Evolutionary conservation across 2,113 vertebrate genomes (phyloP), one percentile per base, ranked within the genome.

Genomic region (Lipotes vexillifer): DNA sequence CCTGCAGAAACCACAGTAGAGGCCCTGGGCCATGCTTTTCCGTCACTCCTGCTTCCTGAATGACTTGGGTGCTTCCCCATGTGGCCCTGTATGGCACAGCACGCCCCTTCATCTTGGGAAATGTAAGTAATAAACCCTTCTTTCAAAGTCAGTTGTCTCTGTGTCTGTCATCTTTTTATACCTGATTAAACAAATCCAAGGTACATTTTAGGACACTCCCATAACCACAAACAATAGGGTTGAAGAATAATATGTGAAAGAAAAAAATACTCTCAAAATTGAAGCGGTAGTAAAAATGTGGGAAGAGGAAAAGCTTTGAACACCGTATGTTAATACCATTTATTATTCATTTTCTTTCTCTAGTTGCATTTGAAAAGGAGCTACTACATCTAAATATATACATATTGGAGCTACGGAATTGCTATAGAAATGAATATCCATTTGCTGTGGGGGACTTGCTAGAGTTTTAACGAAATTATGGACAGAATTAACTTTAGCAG

Each of bases 301-400:
- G 17, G 33, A 59, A 77, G 46, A 65, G 41, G 38, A 88, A 80
- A 83, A 1, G 1, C 49, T 94, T 46, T 77, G 38, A 88, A 87
- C 52, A 82, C 1, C 72, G 2, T 61, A 61, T 52, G 27, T 75
- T 80, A 55, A 84, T 77, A 68, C 20, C 52, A 85, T 89, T 68
- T 82, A 25, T 87, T 83, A 75, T 52, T 84, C 14, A 33, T 80
- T 90, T 90, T 74, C 18, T 83, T 80, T 87, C 36, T 90, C 36
- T 92, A 55, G 49, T 31, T 90, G 17, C 74, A 23, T 96, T 85
- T 91, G 49, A 85, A 92, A 91, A 93, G 63, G 92, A 95, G 36
- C 59, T 94, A 41, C 44, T 61, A 88, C 95, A 88, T 41, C 14
- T n/a, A 93, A 81, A 23, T 33, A 88, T 29, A 66, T 49, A 49